Conservation (phyloP, 2,888 invertebrate species). For the Dromius quadrimaculatus region DNA sequence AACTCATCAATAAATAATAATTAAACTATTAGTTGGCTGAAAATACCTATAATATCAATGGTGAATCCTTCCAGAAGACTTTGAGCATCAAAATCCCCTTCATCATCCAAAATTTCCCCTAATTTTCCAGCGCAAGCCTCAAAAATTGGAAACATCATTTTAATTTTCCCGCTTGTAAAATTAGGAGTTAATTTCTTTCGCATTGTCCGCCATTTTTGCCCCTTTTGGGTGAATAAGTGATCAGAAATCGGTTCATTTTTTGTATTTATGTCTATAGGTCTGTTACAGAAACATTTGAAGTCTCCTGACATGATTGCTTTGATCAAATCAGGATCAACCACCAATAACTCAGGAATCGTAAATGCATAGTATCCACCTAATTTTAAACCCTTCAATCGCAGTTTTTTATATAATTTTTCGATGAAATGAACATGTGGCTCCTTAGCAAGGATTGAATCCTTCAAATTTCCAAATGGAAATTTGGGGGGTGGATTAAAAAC, state of each 20-base stretch:
- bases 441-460: too few species aligned
- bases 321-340: constrained; percentile 1
- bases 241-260: constrained; percentile 70
- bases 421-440: too few species aligned
- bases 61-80: constrained; percentile 70
- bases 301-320: background rate
- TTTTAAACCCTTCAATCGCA: too few species aligned
- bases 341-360: background rate
- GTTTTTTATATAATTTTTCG: too few species aligned
- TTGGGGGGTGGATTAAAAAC: too few species aligned
- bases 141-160: constrained; percentile 72
- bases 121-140: constrained; percentile 69
- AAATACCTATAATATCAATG: constrained; percentile 72
- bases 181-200: constrained; percentile 73
- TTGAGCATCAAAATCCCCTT: constrained; percentile 57
- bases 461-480: too few species aligned
- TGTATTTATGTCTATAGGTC: constrained; percentile 63
- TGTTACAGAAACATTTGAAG: constrained; percentile 7
- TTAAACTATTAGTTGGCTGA: too few species aligned
- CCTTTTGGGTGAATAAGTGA: constrained; percentile 70
- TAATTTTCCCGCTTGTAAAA: constrained; percentile 75
- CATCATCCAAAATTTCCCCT: constrained; percentile 60
- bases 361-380: constrained; percentile 6
- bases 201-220: constrained; percentile 72
- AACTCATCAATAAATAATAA: too few species aligned